A percentile compares a stretch with the other conserved stretches of the same genome.
Evolutionary conservation across 2,797 vertebrate genomes (phyloP).

Genomic region (Lophius americanus): DNA sequence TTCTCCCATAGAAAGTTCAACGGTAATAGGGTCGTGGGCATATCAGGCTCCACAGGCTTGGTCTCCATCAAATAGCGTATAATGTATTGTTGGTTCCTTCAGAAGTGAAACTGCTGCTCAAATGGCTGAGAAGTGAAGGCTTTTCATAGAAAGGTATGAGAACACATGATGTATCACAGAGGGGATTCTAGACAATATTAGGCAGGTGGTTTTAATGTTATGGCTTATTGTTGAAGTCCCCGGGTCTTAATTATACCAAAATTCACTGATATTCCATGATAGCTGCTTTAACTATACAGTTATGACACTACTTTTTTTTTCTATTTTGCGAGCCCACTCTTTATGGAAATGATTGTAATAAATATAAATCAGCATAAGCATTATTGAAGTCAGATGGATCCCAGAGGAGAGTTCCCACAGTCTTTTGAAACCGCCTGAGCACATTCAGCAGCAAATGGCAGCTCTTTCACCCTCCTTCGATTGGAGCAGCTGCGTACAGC

Average conservation of each 20-base stretch:
- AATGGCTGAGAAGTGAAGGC: too few relatives aligned
- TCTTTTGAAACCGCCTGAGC: slow-evolving; percentile 50
- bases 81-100: too few relatives aligned
- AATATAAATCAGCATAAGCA: slow-evolving; percentile 50
- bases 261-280: slow-evolving; percentile 19
- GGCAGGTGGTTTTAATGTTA: too few relatives aligned
- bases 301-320: slow-evolving; percentile 11
- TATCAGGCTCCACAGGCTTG: too few relatives aligned
- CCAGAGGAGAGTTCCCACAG: slow-evolving; percentile 53
- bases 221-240: background rate
- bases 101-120: too few relatives aligned
- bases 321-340: slow-evolving; percentile 25
- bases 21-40: too few relatives aligned
- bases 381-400: slow-evolving; percentile 56
- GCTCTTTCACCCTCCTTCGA: slow-evolving; percentile 57
- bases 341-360: slow-evolving; percentile 32
- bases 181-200: too few relatives aligned
- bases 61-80: too few relatives aligned
- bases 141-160: too few relatives aligned
- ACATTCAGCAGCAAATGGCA: slow-evolving; percentile 49
- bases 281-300: slow-evolving; percentile 20
- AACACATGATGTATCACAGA: too few relatives aligned
- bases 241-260: background rate
- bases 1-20: too few relatives aligned
- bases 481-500: slow-evolving; percentile 63